phyloP scores from a whole-genome alignment of 2,113 vertebrate species.

The Ptilorrhoa leucosticta region DNA sequence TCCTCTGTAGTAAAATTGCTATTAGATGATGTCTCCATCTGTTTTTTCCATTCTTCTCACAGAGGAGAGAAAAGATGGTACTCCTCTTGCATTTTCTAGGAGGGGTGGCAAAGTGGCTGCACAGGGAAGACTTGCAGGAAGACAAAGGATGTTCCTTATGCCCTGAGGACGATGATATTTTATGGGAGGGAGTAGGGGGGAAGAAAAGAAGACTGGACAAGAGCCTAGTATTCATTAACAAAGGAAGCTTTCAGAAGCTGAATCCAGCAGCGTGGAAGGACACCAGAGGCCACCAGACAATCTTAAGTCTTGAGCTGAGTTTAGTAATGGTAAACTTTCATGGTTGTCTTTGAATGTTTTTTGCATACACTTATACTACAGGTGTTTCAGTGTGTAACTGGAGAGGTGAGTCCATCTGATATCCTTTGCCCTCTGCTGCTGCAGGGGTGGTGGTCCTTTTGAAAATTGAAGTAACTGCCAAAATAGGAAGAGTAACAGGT shows the following conservation, averaged over 20 bases:
- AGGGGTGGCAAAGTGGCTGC: not conserved
- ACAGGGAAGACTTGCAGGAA: slow-evolving; percentile 22
- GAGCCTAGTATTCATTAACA: slow-evolving; percentile 61
- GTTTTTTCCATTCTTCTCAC: not conserved
- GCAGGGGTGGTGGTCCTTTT: not conserved
- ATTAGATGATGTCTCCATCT: not conserved
- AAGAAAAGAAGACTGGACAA: slow-evolving; percentile 47
- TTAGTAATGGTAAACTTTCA: slow-evolving; percentile 24
- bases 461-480: not conserved
- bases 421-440: not conserved
- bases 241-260: slow-evolving; percentile 58
- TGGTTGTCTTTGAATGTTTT: not conserved
- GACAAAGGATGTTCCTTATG: slow-evolving; percentile 58
- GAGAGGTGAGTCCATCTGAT: not conserved
- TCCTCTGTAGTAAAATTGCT: not conserved
- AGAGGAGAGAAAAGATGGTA: not conserved
- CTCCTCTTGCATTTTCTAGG: slow-evolving; percentile 7
- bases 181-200: slow-evolving; percentile 29
- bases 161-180: slow-evolving; percentile 49
- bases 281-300: slow-evolving; percentile 32
- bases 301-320: slow-evolving; percentile 56
- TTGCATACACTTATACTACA: not conserved
- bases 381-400: not conserved
- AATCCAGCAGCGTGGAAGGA: slow-evolving; percentile 37
- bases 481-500: not conserved